Base-by-base conservation (phyloP, 2,888 invertebrate genomes). In the Yponomeuta plumbellus region DNA sequence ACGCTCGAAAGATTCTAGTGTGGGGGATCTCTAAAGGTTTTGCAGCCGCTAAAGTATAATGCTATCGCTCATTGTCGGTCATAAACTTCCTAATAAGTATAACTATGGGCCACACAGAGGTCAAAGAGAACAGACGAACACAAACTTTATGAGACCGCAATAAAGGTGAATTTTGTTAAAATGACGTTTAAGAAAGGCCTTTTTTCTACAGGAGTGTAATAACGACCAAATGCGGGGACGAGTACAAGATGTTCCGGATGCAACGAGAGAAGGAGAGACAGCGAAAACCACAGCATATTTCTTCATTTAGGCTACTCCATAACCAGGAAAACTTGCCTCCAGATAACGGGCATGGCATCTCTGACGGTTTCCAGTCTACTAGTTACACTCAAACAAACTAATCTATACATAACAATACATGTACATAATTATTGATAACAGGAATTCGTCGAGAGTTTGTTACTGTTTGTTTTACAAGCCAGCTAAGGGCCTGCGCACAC, bases 221-320 rank as follows among this genome's bases (percentile, higher is more conserved):
- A 13, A 94, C 93, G 11, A 92, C 92, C 0, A 94, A 93, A 77
- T 94, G 93, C 72, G 92, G 93, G 0, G 94, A 94, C 70, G 94
- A 94, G 75, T 92, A 92, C 70, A 94, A 94, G 80, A 93, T 93
- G 93, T 82, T 80, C 69, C 92, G 86, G 66, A 85, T 85, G 66
- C 77, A 88, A 68, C 73, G 80, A 66, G 80, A 80, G 65, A 85
- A 84, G 70, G 84, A 80, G 69, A 76, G 83, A 6, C 73, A 70
- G 66, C 52, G 65, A 23, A 70, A 70, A 66, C 17, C 13, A 17
- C 6, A 11, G 52, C 61, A 17, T 20, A 11, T 1, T 17, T 13
- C 58, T 17, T n/a, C 56, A 17, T 26, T 23, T 23, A 26, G 57
- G 23, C n/a, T 39, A 3, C 23, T 44, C 23, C 44, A 39, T 39